A percentile compares a stretch with the other conserved stretches of the same genome.
These are phyloP conservation scores for Podocnemis expansa DNA, from an alignment of 2,113 vertebrate species.

Conservation along the genomic window DNA sequence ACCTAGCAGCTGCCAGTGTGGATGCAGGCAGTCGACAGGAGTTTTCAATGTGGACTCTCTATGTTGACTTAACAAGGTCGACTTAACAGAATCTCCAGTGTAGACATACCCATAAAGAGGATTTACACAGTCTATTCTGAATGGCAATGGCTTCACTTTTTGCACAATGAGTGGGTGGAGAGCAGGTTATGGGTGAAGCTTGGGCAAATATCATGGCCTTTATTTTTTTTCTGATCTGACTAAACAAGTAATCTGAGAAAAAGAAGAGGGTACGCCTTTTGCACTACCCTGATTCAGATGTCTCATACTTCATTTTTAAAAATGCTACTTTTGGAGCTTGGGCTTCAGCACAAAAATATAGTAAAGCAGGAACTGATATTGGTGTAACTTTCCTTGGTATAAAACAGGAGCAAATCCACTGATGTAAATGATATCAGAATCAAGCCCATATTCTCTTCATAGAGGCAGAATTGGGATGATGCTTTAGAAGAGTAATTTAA, in stretches of 20 bases:
- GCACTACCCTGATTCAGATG: neutral
- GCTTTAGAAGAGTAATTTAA: neutral
- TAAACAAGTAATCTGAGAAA: neutral
- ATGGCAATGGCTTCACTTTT: neutral
- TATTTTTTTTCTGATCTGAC: neutral
- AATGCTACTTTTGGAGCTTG: neutral
- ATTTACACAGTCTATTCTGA: no score
- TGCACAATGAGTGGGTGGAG: neutral
- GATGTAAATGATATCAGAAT: neutral
- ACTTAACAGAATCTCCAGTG: no score
- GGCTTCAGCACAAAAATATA: neutral
- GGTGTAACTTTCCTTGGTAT: neutral
- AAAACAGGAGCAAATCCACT: neutral
- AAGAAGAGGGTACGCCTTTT: neutral
- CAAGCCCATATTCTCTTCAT: neutral
- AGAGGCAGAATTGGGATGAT: neutral
- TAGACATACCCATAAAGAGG: no score
- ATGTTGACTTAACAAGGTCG: no score
- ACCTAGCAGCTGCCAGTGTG: no score
- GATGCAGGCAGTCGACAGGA: no score
- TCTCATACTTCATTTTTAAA: neutral
- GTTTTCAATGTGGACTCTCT: no score
- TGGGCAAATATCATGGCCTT: neutral
- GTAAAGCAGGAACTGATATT: neutral
- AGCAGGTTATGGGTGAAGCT: neutral